phyloP scores from a whole-genome alignment of 2,113 vertebrate genomes.

The Heptranchias perlo region DNA sequence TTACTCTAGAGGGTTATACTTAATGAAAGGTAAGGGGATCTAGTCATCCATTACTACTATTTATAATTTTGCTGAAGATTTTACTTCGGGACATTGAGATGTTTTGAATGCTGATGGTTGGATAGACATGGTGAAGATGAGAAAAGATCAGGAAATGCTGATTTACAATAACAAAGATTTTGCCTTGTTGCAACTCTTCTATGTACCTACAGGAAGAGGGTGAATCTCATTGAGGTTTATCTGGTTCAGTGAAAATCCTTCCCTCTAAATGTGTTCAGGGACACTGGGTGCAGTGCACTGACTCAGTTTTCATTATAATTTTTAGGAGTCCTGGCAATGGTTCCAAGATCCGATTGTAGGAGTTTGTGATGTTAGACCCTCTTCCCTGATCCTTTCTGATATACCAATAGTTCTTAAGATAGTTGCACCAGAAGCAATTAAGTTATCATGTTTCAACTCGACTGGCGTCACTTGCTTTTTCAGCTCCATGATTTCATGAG shows the following conservation, averaged over 20 bases:
- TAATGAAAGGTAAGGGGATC: background rate
- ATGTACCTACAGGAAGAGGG: background rate
- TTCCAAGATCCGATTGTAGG: background rate
- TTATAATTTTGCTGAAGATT: too few species aligned
- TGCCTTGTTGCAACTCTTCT: background rate
- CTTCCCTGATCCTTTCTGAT: background rate
- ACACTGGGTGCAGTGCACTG: background rate
- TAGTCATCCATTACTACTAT: background rate
- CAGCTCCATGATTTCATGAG: background rate
- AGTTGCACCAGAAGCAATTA: background rate
- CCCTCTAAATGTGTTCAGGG: background rate
- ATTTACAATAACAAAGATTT: background rate
- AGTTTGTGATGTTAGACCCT: background rate
- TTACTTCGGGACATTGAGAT: background rate
- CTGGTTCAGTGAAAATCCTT: background rate
- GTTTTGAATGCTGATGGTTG: background rate
- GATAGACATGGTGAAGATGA: background rate
- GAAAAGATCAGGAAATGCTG: background rate
- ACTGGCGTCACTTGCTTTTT: conserved; percentile 1
- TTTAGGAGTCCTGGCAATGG: background rate
- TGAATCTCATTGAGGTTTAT: background rate
- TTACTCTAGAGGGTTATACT: background rate
- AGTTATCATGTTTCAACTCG: background rate
- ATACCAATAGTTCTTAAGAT: background rate
- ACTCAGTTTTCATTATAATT: background rate